Percentiles rank a stretch among this genome's conserved stretches.
Evolutionary conservation across 2,797 vertebrate genomes (phyloP).

Genomic region (Microchirus variegatus): DNA sequence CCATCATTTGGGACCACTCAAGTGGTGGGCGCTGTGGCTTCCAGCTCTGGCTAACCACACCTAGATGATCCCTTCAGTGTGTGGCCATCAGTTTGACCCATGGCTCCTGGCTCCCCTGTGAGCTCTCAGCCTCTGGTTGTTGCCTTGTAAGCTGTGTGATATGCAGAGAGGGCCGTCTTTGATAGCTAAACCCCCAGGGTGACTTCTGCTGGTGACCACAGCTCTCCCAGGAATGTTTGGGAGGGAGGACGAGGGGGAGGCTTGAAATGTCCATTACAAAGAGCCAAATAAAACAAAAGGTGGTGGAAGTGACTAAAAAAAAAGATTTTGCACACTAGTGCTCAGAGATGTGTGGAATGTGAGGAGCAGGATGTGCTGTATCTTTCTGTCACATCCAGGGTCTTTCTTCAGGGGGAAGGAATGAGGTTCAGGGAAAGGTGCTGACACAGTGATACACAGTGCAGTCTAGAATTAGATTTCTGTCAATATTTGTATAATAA

Average conservation of each 20-base stretch:
- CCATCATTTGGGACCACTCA: conserved; percentile 26
- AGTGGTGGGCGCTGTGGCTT: conserved; percentile 29
- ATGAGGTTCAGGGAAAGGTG: conserved; percentile 9
- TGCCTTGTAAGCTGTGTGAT: conserved; percentile 59
- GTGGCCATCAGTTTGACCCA: conserved; percentile 23
- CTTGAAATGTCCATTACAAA: conserved; percentile 70
- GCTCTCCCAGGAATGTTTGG: conserved; percentile 58
- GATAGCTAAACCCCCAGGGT: conserved; percentile 44
- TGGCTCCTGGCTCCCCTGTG: conserved; percentile 14
- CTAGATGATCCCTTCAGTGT: conserved; percentile 15
- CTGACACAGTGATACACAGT: conserved; percentile 31
- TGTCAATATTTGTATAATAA: too few species aligned
- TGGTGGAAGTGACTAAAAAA: conserved; percentile 32
- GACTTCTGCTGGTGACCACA: conserved; percentile 39
- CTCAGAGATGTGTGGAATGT: conserved; percentile 27
- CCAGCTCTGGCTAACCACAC: conserved; percentile 27
- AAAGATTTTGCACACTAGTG: conserved; percentile 30
- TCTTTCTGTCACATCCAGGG: conserved; percentile 37
- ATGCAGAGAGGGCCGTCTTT: conserved; percentile 48
- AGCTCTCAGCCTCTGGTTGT: conserved; percentile 33
- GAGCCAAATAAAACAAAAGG: conserved; percentile 58
- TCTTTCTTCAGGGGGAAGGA: conserved; percentile 5
- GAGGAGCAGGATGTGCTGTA: conserved; percentile 40
- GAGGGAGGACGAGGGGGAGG: conserved; percentile 7
- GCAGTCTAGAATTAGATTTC: too few species aligned